phyloP scores from a whole-genome alignment of 2,888 invertebrate species.

The Sylvicola cinctus region DNA sequence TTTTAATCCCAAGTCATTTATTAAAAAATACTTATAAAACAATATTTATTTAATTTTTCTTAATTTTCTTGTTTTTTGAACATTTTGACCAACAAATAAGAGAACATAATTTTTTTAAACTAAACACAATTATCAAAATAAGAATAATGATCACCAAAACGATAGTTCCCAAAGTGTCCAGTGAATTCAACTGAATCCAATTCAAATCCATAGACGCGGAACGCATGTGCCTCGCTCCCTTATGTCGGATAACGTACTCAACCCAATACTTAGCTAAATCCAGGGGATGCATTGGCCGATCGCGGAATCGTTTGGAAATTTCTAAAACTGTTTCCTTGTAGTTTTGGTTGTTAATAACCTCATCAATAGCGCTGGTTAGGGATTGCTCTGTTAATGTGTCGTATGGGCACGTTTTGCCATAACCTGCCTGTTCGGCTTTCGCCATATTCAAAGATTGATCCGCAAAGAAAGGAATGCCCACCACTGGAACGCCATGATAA shows the following conservation, averaged over 20 bases:
- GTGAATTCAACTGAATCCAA: constrained; percentile 23
- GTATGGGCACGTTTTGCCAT: constrained; percentile 11
- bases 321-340: constrained; percentile 18
- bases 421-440: no score
- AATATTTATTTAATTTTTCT: no score
- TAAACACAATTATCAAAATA: no score
- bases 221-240: constrained; percentile 30
- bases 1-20: no score
- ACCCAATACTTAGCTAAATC: constrained; percentile 34
- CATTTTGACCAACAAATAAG: no score
- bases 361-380: constrained; percentile 11
- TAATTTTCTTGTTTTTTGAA: no score
- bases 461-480: constrained; percentile 31
- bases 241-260: constrained; percentile 33
- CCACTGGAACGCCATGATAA: constrained; percentile 33
- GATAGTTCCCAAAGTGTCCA: constrained; percentile 17
- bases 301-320: constrained; percentile 28
- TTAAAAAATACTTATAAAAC: no score
- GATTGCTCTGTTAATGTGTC: constrained; percentile 9
- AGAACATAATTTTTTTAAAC: no score
- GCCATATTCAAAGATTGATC: no score
- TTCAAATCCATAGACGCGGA: constrained; percentile 27
- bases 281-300: constrained; percentile 29
- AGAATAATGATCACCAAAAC: no score
- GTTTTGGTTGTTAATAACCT: constrained; percentile 15